Evolutionary conservation across 2,797 vertebrate species (phyloP), one percentile per base, ranked within the genome.

Genomic region (Microctenopoma steveboyesi): DNA sequence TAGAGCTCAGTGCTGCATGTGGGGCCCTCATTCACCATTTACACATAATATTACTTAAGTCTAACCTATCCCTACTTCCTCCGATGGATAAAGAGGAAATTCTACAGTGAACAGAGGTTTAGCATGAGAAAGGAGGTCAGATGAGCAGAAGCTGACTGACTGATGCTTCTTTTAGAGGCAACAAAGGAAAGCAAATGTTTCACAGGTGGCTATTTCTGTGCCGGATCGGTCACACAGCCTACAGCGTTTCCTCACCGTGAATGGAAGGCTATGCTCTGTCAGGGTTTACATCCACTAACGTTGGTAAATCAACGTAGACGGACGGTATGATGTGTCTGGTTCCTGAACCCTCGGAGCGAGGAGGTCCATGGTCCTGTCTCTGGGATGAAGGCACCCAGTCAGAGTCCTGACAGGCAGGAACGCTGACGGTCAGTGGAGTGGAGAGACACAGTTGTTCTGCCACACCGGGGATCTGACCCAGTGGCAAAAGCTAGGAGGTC

Each of bases 111-210:
- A 42, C 47, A 73, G 50, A 75, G 69, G 54, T 80, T 55, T 22
- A 27, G 18, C 6, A 71, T 74, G 74, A 76, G 78, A 84, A 87
- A 90, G 49, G 74, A 89, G 84, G 87, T 86, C 86, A 85, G 77
- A 78, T 76, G 68, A 87, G 63, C 70, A 60, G 55, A 86, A 72
- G 58, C 18, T 65, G 65, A 74, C 56, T 67, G 66, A 73, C 56
- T 59, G 50, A 2, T 37, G 45, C 73, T 64, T 77, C 59, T 74
- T 83, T 72, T 64, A 71, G 72, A 70, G 61, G 42, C 80, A 62
- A 46, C 55, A 56, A 45, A 62, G 75, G 74, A 75, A 22, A 58
- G 51, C 10, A 25, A 30, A 54, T 18, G 12, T 54, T 72, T 78
- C 40, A 35, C 33, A 74, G 63, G 35, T 64, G 71, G 65, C 62